phyloP scores from a whole-genome alignment of 2,113 vertebrate genomes.

The Nerophis lumbriciformis region DNA sequence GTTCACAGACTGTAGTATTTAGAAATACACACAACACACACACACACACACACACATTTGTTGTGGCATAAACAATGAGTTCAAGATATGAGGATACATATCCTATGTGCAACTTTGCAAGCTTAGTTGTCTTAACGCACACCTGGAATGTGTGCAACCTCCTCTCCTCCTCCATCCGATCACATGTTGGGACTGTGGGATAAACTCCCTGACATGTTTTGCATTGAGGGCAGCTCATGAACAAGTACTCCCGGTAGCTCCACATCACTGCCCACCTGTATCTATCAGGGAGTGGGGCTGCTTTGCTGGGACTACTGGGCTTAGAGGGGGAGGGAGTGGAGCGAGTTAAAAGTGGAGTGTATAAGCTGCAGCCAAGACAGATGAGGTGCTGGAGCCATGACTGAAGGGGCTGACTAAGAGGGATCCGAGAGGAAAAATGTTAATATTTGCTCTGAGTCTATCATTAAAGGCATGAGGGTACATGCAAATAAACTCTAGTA shows the following conservation, averaged over 20 bases:
- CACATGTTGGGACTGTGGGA: constrained; percentile 32
- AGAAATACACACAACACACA: no score
- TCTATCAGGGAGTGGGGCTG: constrained; percentile 6
- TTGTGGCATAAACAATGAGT: constrained; percentile 22
- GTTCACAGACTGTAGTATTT: no score
- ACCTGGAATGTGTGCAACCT: constrained; percentile 29
- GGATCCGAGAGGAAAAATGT: constrained; percentile 1
- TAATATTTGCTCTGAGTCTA: constrained; percentile 5
- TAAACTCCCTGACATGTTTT: constrained; percentile 38
- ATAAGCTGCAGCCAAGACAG: constrained; percentile 16
- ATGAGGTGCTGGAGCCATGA: constrained; percentile 28
- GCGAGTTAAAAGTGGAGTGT: constrained; percentile 1
- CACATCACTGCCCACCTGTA: constrained; percentile 18
- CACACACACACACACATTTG: not conserved
- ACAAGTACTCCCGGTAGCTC: constrained; percentile 22
- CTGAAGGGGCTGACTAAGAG: constrained; percentile 4
- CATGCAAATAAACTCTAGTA: not conserved
- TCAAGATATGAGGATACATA: constrained; percentile 33
- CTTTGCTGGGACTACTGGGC: not conserved
- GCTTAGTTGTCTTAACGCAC: constrained; percentile 45
- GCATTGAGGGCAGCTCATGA: constrained; percentile 36
- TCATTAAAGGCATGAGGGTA: constrained; percentile 3
- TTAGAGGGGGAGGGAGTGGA: not conserved
- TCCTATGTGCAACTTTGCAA: constrained; percentile 11
- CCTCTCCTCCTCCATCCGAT: constrained; percentile 19